Evolutionary conservation across 1,140 invertebrate species (phyloP).

Genomic region (Hyposmocoma kahamanoa): DNA sequence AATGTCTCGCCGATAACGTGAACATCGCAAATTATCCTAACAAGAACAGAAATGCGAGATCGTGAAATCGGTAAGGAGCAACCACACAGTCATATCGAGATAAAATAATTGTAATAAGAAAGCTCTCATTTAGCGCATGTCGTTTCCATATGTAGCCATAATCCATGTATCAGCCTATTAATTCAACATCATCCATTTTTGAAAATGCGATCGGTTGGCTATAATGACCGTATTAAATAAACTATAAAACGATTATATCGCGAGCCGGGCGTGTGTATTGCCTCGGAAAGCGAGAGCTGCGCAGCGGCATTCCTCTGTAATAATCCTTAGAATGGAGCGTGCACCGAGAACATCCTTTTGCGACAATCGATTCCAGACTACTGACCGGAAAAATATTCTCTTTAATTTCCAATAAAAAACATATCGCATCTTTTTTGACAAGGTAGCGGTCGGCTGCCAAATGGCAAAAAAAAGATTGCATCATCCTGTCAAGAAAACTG

Average conservation of each 20-base stretch:
- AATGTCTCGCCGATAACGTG: conserved; percentile 15
- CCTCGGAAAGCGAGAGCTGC: conserved; percentile 54
- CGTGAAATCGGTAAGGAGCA: too few species aligned
- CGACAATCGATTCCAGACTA: conserved; percentile 27
- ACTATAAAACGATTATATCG: conserved; percentile 38
- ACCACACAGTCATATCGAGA: too few species aligned
- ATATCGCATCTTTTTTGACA: neutral
- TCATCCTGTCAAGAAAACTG: conserved; percentile 4
- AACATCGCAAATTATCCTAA: too few species aligned
- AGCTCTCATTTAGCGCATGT: too few species aligned
- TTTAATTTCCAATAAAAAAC: neutral
- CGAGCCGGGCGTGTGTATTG: conserved; percentile 17
- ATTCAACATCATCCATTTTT: conserved; percentile 1
- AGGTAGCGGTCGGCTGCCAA: neutral
- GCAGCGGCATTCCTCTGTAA: conserved; percentile 59
- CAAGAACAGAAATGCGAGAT: too few species aligned
- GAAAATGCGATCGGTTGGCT: conserved; percentile 6
- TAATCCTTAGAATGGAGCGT: conserved; percentile 48
- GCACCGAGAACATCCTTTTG: conserved; percentile 34
- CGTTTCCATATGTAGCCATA: too few species aligned
- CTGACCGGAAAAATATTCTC: neutral
- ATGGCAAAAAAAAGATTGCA: neutral
- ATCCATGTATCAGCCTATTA: conserved; percentile 10
- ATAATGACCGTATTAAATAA: conserved; percentile 41
- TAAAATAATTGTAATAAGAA: too few species aligned